phyloP scores from a whole-genome alignment of 2,888 invertebrate genomes.

The Eurois occulta region DNA sequence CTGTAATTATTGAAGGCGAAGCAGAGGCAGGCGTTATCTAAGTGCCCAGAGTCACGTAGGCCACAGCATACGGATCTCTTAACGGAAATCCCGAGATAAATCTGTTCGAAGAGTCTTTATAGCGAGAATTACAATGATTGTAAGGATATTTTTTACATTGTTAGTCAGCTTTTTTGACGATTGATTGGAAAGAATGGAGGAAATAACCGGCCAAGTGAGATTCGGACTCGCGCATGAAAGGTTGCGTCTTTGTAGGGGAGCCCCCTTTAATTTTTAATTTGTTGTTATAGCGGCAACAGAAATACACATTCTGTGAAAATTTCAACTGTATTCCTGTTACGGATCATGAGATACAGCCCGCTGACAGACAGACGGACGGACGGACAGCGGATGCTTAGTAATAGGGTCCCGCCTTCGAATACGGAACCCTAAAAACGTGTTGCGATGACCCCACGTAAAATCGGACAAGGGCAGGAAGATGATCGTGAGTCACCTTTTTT shows the following conservation, averaged over 20 bases:
- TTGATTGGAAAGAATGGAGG: neutral
- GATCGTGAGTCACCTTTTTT: neutral
- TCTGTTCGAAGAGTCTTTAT: neutral
- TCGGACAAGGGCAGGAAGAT: neutral
- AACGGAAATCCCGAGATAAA: conserved; percentile 45
- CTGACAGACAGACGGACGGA: too few relatives aligned
- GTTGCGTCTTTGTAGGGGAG: too few relatives aligned
- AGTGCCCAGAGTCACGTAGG: conserved; percentile 62
- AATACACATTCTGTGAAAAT: too few relatives aligned
- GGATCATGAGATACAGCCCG: too few relatives aligned
- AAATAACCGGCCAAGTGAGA: neutral
- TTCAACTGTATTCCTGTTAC: too few relatives aligned
- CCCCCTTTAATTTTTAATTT: too few relatives aligned
- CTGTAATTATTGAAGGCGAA: conserved; percentile 19
- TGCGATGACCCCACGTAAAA: neutral
- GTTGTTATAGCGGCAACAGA: too few relatives aligned
- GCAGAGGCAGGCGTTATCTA: neutral
- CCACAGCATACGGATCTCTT: conserved; percentile 24
- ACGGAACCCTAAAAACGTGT: neutral
- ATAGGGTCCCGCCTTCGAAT: too few relatives aligned
- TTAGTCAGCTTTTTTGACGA: neutral
- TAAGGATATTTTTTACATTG: conserved; percentile 17
- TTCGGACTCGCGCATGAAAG: too few relatives aligned
- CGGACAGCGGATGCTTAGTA: too few relatives aligned
- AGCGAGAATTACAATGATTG: conserved; percentile 23